phyloP scores from a whole-genome alignment of 2,797 vertebrate species.

The Kryptopterus vitreolus region DNA sequence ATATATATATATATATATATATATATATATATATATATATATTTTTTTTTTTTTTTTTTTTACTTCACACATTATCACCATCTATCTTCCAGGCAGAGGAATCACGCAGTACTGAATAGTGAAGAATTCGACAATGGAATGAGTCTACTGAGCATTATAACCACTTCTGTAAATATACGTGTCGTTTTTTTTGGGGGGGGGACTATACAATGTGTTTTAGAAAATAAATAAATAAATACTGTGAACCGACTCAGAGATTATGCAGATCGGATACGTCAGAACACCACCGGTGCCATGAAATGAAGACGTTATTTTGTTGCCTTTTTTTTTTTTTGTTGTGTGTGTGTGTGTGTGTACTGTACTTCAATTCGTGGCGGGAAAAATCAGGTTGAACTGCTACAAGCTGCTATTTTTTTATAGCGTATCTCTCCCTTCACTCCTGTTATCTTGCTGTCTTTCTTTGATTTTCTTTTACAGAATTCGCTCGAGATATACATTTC shows the following conservation, averaged over 20 bases:
- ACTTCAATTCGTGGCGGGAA: slow-evolving; percentile 45
- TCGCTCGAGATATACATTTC: slow-evolving; percentile 4
- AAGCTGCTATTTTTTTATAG: slow-evolving; percentile 50
- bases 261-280: slow-evolving; percentile 84
- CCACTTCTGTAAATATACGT: slow-evolving; percentile 75
- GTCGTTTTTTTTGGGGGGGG: slow-evolving; percentile 92
- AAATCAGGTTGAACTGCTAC: slow-evolving; percentile 59
- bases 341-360: slow-evolving; percentile 64
- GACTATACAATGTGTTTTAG: slow-evolving; percentile 83
- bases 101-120: slow-evolving; percentile 25
- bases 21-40: no score
- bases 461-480: not conserved
- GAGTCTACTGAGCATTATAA: slow-evolving; percentile 41
- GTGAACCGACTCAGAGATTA: slow-evolving; percentile 94
- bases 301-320: slow-evolving; percentile 73
- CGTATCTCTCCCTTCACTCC: slow-evolving; percentile 10
- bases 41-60: no score
- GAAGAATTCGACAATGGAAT: slow-evolving; percentile 27
- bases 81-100: slow-evolving; percentile 25
- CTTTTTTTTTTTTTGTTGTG: no score
- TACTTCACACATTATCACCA: no score
- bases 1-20: no score
- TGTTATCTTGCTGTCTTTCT: not conserved
- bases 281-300: slow-evolving; percentile 96
- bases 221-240: slow-evolving; percentile 94